Base-by-base conservation (phyloP, 2,797 vertebrate species). In the Microctenopoma stevenorrisi region DNA sequence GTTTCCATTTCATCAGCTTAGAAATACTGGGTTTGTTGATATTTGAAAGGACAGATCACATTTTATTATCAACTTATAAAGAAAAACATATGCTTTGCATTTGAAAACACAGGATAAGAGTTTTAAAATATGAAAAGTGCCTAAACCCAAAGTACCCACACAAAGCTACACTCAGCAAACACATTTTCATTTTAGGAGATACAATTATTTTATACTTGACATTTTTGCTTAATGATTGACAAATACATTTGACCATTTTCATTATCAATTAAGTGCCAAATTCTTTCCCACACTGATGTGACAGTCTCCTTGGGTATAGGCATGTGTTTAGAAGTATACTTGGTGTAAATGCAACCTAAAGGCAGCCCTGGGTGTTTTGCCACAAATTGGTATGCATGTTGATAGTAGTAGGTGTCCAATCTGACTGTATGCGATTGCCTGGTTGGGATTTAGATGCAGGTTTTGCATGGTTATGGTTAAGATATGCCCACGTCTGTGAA, bases 331-430 rank as follows among this genome's bases (percentile, higher is more conserved):
- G 1, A 60, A 28, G 52, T 38, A 37, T 43, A 18, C 4, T 66
- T 72, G 8, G 65, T 64, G n/a, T 68, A 66, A 73, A 26, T n/a
- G 26, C 14, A 38, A 7, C 26, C 15, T 0, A 37, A 9, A 59
- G 28, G 55, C 28, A 3, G 55, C n/a, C 43, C 62, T 46, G 54
- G 62, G 66, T 16, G 0, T 37, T 54, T 55, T 0, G 25, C 64
- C 64, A 76, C 33, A 64, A 16, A 30, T 37, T 16, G 25, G 58
- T 68, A 43, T 48, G 65, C 16, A 12, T 63, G 60, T 59, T 72
- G 51, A 65, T 47, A 61, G 18, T 25, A 10, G 76, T 70, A 38
- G 62, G 66, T 64, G 59, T 61, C 68, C 26, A 13, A 30, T 55
- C 40, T 51, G 18, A 67, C 4, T 49, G 15, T 8, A 43, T 28